Conservation (phyloP, 1,140 invertebrate species). For the Proctacanthus coquilletti region DNA sequence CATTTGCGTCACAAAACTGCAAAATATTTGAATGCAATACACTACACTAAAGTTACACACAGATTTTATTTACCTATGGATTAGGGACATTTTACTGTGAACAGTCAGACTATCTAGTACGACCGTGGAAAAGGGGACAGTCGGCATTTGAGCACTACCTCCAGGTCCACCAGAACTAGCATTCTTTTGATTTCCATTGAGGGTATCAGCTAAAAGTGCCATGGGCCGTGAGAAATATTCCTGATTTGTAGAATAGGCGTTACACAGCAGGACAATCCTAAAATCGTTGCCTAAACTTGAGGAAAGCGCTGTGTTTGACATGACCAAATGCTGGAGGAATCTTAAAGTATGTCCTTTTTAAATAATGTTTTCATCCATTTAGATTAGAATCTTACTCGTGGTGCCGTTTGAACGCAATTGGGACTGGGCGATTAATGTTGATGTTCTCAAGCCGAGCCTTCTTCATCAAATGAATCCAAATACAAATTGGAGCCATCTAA, state of each 20-base stretch:
- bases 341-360: constrained; percentile 25
- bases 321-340: constrained; percentile 68
- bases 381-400: constrained; percentile 44
- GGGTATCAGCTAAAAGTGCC: constrained; percentile 74
- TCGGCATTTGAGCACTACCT: constrained; percentile 34
- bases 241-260: constrained; percentile 84
- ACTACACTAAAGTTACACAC: not conserved
- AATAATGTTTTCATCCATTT: not conserved
- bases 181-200: constrained; percentile 60
- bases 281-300: constrained; percentile 67
- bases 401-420: constrained; percentile 67
- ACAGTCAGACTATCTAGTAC: constrained; percentile 89
- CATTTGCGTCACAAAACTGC: constrained; percentile 26
- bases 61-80: constrained; percentile 39
- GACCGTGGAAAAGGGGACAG: constrained; percentile 78
- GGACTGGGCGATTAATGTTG: constrained; percentile 62
- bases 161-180: constrained; percentile 29
- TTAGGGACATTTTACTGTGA: constrained; percentile 95
- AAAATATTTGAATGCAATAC: not conserved
- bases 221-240: constrained; percentile 74
- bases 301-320: constrained; percentile 46
- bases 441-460: constrained; percentile 76
- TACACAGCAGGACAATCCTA: constrained; percentile 79
- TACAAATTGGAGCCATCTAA: constrained; percentile 78
- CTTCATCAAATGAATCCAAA: constrained; percentile 90